Evolutionary conservation across 2,797 vertebrate genomes (phyloP), one percentile per base, ranked within the genome.

Genomic region (Garrulus glandarius): DNA sequence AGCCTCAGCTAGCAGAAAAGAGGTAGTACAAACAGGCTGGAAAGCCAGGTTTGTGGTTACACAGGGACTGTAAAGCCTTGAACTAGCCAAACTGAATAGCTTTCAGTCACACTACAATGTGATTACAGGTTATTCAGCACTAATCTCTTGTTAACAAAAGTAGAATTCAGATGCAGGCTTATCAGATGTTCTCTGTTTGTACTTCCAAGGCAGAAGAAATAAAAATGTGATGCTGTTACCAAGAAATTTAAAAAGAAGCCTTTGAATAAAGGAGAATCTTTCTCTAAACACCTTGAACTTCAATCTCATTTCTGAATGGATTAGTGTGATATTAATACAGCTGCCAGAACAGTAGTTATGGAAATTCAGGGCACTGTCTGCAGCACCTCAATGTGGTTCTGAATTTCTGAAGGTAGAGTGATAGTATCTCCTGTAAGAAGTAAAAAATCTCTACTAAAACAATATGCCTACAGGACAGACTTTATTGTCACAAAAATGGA

Each of bases 21-120:
- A 46, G 5, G 2, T 37, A 67, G 92, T 67, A 11, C 29, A 77
- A 85, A 71, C 69, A 89, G 76, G n/a, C 56, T 65, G 75, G 47
- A 65, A 55, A 94, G 55, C 47, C 70, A 60, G 34, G 65, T 77
- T 95, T 95, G 80, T 95, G 84, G 69, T 92, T 91, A 22, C 71
- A 22, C 0, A 1, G 84, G 84, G 74, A 84, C 76, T 87, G 44
- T 81, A 93, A 96, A 95, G 15, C 24, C 76, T 79, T 64, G n/a
- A 65, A 76, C 53, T 44, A 74, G 57, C 39, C 87, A 57, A 68
- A 63, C 15, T 44, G 63, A 70, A 80, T n/a, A 57, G 74, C 39
- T 88, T 67, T 69, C 52, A 64, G 82, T 74, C 74, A 57, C 43
- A 32, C 20, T 86, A 17, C 43, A 24, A 3, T 16, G 50, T n/a